These are phyloP conservation scores for Arrhamphus sclerolepis DNA, from an alignment of 2,797 vertebrate species.

Conservation along the genomic window DNA sequence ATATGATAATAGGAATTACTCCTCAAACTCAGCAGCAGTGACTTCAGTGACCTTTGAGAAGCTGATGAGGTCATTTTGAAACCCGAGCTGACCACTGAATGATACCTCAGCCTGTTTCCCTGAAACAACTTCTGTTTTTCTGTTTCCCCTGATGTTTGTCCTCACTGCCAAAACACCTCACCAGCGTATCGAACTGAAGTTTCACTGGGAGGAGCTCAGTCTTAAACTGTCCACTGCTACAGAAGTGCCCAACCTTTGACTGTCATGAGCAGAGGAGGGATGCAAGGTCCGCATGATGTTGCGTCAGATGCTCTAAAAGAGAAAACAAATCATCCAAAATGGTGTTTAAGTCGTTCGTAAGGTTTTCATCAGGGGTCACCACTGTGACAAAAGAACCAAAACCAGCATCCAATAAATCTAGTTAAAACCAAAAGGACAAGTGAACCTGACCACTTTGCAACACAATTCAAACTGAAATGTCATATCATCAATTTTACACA, in stretches of 20 bases:
- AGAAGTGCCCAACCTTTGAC: constrained; percentile 16
- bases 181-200: constrained; percentile 1
- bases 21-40: neutral
- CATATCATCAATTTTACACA: neutral
- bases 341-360: neutral
- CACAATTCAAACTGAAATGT: neutral
- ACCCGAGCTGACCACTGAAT: constrained; percentile 61
- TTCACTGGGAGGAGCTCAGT: constrained; percentile 18
- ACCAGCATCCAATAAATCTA: no score
- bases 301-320: neutral
- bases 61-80: constrained; percentile 59
- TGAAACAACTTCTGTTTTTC: constrained; percentile 60
- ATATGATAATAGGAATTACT: constrained; percentile 4
- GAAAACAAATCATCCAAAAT: neutral
- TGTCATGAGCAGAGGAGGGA: constrained; percentile 1
- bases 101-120: constrained; percentile 50
- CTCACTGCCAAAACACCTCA: constrained; percentile 11
- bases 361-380: neutral
- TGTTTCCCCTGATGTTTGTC: constrained; percentile 40
- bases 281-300: neutral
- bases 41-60: constrained; percentile 41
- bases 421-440: neutral
- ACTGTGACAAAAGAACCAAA: neutral
- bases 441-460: neutral
- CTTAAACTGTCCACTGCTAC: constrained; percentile 24